These are phyloP conservation scores for Nomada lathburiana DNA, from an alignment of 2,888 invertebrate species.

Conservation along the genomic window DNA sequence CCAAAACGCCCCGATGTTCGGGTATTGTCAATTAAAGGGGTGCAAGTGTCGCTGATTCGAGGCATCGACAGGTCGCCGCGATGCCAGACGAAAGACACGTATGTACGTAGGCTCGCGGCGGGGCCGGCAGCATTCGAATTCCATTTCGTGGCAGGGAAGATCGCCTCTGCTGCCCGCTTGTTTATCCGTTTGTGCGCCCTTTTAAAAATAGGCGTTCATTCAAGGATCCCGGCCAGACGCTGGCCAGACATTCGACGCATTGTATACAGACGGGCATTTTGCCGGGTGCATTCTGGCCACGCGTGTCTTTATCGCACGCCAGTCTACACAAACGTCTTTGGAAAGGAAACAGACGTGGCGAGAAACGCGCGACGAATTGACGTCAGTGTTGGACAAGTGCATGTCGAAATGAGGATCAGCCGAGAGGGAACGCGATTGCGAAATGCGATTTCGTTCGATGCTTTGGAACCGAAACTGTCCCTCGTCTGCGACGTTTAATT, in stretches of 20 bases:
- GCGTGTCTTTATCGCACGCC: slow-evolving; percentile 41
- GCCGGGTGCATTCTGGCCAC: slow-evolving; percentile 54
- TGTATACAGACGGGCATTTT: slow-evolving; percentile 73
- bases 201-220: slow-evolving; percentile 82
- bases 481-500: no score
- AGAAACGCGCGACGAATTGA: slow-evolving; percentile 35
- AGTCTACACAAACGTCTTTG: slow-evolving; percentile 53
- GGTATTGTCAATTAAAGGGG: neutral
- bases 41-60: neutral
- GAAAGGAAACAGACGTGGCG: slow-evolving; percentile 46
- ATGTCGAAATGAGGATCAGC: neutral
- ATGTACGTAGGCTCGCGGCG: slow-evolving; percentile 26
- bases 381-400: slow-evolving; percentile 12
- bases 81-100: slow-evolving; percentile 45
- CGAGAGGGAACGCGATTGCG: neutral
- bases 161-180: slow-evolving; percentile 59
- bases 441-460: neutral
- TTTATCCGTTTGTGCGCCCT: slow-evolving; percentile 76
- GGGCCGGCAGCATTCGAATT: slow-evolving; percentile 58
- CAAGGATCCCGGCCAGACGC: slow-evolving; percentile 81
- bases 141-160: slow-evolving; percentile 56
- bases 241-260: slow-evolving; percentile 77
- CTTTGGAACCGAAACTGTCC: no score
- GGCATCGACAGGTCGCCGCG: slow-evolving; percentile 39
- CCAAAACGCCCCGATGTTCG: no score